phyloP scores from a whole-genome alignment of 92 coral and sea anemone species.

The Scolanthus callimorphus region DNA sequence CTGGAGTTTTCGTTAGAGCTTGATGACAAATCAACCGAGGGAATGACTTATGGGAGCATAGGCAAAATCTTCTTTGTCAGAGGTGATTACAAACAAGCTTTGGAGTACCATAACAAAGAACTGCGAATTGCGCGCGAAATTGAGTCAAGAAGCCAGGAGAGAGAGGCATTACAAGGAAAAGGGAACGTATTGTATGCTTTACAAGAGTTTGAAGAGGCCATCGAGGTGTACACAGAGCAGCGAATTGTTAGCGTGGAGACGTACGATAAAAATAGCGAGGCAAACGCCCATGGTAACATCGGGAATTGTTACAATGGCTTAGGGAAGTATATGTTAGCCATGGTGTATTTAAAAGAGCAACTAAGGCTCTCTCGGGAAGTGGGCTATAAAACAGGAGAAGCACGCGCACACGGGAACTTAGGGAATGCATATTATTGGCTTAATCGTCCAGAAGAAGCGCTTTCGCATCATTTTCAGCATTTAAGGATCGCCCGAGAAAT shows the following conservation, averaged over 20 bases:
- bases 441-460: not conserved
- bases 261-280: not conserved
- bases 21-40: not conserved
- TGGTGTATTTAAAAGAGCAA: not conserved
- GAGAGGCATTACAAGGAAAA: not conserved
- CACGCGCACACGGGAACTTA: not conserved
- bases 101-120: constrained; percentile 1
- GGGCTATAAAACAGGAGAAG: not conserved
- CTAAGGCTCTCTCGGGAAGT: not conserved
- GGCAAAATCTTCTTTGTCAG: not conserved
- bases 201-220: constrained; percentile 13
- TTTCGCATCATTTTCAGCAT: not conserved
- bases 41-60: not conserved
- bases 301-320: constrained; percentile 17
- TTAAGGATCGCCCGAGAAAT: not conserved
- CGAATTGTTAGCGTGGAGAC: not conserved
- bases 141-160: not conserved
- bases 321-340: constrained; percentile 8
- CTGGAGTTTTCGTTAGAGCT: not conserved
- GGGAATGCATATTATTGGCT: not conserved
- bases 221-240: constrained; percentile 8
- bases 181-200: not conserved
- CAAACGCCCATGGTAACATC: constrained; percentile 3
- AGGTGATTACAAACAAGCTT: constrained; percentile 5
- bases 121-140: not conserved